phyloP scores from a whole-genome alignment of 2,888 invertebrate species.

The Cephonodes hylas region DNA sequence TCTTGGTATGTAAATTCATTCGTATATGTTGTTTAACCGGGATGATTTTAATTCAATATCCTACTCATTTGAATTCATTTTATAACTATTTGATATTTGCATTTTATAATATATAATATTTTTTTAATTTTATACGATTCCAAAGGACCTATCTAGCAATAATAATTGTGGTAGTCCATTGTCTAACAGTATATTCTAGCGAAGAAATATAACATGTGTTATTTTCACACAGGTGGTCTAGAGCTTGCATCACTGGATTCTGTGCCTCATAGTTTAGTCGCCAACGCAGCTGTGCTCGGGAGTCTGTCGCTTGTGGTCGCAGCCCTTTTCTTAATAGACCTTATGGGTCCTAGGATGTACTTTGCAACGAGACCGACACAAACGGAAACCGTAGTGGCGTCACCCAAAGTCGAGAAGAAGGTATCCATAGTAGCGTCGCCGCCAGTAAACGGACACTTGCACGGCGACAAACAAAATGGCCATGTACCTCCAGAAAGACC shows the following conservation, averaged over 20 bases:
- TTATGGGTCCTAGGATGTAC: constrained; percentile 80
- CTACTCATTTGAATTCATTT: too few species aligned
- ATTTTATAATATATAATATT: too few species aligned
- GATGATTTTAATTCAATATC: too few species aligned
- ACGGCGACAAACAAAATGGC: constrained; percentile 34
- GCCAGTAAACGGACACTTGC: constrained; percentile 28
- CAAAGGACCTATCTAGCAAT: too few species aligned
- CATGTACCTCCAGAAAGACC: constrained; percentile 51
- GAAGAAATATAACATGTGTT: too few species aligned
- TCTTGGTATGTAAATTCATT: constrained; percentile 81
- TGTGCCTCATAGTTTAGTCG: constrained; percentile 83
- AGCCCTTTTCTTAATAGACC: constrained; percentile 85
- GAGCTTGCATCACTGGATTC: constrained; percentile 87
- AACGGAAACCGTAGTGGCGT: constrained; percentile 50
- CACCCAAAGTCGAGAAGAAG: constrained; percentile 59
- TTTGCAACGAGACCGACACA: constrained; percentile 66
- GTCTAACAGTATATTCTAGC: too few species aligned
- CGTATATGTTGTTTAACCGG: too few species aligned
- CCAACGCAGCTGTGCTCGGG: constrained; percentile 87
- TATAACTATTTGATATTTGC: too few species aligned
- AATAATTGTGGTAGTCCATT: too few species aligned
- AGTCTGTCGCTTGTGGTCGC: constrained; percentile 84
- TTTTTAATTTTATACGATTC: too few species aligned
- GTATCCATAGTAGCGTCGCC: constrained; percentile 52
- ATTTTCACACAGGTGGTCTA: constrained; percentile 78